phyloP scores from a whole-genome alignment of 2,888 invertebrate species.

The Eulithis testata region DNA sequence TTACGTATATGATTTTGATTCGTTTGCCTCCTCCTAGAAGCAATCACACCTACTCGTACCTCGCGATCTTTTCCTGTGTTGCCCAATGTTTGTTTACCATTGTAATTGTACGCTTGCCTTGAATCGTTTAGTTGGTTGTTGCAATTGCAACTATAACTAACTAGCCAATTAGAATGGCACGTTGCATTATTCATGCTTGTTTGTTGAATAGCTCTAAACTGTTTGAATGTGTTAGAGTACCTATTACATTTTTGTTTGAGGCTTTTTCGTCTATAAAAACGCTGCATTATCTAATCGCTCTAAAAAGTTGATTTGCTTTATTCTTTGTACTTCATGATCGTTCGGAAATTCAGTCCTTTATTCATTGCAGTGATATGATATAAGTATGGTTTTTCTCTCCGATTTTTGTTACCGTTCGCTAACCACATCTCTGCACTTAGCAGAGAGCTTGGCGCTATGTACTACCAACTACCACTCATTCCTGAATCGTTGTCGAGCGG shows the following conservation, averaged over 20 bases:
- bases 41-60: background rate
- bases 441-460: background rate
- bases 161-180: conserved; percentile 40
- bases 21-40: no score
- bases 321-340: no score
- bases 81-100: conserved; percentile 12
- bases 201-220: conserved; percentile 19
- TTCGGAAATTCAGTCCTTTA: background rate
- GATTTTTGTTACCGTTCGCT: conserved; percentile 8
- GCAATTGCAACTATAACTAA: conserved; percentile 27
- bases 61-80: conserved; percentile 7
- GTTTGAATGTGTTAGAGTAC: background rate
- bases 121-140: conserved; percentile 33
- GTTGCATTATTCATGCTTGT: conserved; percentile 36
- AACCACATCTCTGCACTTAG: conserved; percentile 19
- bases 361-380: background rate
- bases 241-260: background rate
- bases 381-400: background rate
- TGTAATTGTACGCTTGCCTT: conserved; percentile 19
- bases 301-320: no score
- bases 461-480: background rate
- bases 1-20: no score
- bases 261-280: no score
- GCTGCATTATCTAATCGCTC: no score
- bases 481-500: conserved; percentile 9